These are phyloP conservation scores for Hydractinia symbiolongicarpus DNA, from an alignment of 30 jellyfish, hydroid and myxozoan species.

Conservation along the genomic window DNA sequence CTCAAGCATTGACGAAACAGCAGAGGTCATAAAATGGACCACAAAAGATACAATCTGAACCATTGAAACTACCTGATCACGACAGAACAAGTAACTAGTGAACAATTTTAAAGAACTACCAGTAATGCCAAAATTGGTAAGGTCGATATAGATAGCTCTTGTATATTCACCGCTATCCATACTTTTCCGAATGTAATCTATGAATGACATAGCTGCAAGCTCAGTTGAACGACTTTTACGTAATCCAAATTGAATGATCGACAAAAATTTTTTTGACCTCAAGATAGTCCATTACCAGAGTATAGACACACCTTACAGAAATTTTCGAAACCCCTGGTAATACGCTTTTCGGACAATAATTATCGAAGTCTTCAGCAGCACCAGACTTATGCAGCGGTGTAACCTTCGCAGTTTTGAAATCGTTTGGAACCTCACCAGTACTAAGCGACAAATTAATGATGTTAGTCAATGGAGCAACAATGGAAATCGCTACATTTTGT, in stretches of 20 bases:
- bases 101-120: too few species aligned
- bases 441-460: conserved; percentile 39
- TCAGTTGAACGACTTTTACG: neutral
- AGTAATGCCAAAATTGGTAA: too few species aligned
- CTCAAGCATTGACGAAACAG: too few species aligned
- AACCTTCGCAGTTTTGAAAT: conserved; percentile 55
- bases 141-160: too few species aligned
- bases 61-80: too few species aligned
- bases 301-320: conserved; percentile 22
- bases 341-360: conserved; percentile 31
- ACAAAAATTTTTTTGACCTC: conserved; percentile 1
- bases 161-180: too few species aligned
- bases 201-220: neutral
- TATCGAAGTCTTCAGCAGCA: conserved; percentile 27
- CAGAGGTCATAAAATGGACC: too few species aligned
- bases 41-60: too few species aligned
- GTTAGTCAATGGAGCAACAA: conserved; percentile 42
- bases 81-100: too few species aligned
- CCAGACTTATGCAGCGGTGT: conserved; percentile 42
- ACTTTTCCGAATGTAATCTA: neutral
- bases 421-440: conserved; percentile 48
- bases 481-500: conserved; percentile 23
- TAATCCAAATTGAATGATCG: neutral
- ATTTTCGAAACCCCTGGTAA: conserved; percentile 34
- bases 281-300: conserved; percentile 28